Evolutionary conservation across 1,140 invertebrate species (phyloP).

Genomic region (Capitella teleta): DNA sequence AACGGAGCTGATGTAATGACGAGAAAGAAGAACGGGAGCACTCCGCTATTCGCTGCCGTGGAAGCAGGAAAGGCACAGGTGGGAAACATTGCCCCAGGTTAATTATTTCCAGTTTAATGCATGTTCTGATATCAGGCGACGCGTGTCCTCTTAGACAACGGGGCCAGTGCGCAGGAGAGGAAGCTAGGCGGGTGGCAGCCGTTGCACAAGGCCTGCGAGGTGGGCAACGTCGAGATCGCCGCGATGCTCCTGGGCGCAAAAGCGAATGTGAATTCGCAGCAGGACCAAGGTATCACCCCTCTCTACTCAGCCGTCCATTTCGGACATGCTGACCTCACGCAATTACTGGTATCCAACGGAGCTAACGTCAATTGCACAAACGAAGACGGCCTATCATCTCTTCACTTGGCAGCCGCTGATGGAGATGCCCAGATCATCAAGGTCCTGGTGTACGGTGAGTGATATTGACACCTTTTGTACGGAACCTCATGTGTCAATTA

Average conservation of each 20-base stretch:
- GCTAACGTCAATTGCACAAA: background rate
- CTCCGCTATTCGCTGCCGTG: slow-evolving; percentile 6
- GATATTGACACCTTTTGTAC: background rate
- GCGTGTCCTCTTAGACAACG: background rate
- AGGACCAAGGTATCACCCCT: slow-evolving; percentile 10
- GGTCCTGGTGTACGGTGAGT: slow-evolving; percentile 1
- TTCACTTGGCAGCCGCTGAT: slow-evolving; percentile 1
- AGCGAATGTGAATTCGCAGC: background rate
- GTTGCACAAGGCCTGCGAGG: slow-evolving; percentile 5
- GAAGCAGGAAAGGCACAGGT: background rate
- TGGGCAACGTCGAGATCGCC: background rate
- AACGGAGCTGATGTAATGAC: slow-evolving; percentile 4
- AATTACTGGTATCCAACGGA: background rate
- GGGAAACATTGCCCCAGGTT: background rate
- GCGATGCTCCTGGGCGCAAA: background rate
- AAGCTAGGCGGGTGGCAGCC: slow-evolving; percentile 2
- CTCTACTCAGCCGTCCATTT: slow-evolving; percentile 9
- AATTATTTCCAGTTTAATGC: background rate
- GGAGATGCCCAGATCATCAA: background rate
- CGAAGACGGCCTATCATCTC: slow-evolving; percentile 1
- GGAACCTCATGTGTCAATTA: background rate
- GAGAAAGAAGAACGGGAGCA: slow-evolving; percentile 4
- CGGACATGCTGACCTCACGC: slow-evolving; percentile 4
- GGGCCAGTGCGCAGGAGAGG: background rate
- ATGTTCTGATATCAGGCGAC: background rate